These are phyloP conservation scores for Ctenodactylus gundi DNA, from an alignment of 2,113 vertebrate species.

Conservation along the genomic window DNA sequence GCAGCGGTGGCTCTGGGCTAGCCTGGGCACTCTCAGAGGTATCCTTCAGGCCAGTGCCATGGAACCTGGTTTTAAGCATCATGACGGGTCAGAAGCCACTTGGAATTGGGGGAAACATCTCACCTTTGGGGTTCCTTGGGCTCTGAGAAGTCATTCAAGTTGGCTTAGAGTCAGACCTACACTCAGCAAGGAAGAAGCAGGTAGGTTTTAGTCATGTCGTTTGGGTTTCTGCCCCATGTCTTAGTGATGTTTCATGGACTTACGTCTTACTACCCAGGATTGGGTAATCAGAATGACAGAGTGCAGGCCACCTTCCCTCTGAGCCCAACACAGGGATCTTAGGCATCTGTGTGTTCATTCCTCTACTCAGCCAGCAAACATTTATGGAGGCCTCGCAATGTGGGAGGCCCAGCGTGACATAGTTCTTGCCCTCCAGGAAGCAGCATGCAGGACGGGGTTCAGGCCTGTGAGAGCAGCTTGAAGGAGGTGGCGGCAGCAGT, in stretches of 20 bases:
- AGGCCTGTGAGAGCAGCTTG: neutral
- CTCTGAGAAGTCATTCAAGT: neutral
- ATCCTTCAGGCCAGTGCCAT: neutral
- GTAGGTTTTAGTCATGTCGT: neutral
- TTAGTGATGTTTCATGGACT: slow-evolving; percentile 48
- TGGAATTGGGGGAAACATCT: neutral
- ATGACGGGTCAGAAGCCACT: neutral
- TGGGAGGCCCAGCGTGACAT: neutral
- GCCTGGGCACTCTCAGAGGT: neutral
- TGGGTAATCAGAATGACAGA: slow-evolving; percentile 27
- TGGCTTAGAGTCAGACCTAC: neutral
- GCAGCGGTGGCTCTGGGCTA: neutral
- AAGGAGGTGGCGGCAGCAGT: neutral
- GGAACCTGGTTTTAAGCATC: neutral
- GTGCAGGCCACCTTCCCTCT: neutral
- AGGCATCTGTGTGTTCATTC: neutral
- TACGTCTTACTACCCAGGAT: neutral
- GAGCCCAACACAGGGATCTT: neutral
- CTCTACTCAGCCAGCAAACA: slow-evolving; percentile 4
- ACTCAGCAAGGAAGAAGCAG: neutral
- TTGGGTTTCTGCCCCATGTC: slow-evolving; percentile 9
- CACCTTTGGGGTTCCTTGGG: neutral
- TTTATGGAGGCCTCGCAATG: neutral
- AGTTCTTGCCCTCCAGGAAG: neutral
- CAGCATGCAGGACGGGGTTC: neutral